Conservation (phyloP, 2,113 vertebrate species). For the Nibea coibor region DNA sequence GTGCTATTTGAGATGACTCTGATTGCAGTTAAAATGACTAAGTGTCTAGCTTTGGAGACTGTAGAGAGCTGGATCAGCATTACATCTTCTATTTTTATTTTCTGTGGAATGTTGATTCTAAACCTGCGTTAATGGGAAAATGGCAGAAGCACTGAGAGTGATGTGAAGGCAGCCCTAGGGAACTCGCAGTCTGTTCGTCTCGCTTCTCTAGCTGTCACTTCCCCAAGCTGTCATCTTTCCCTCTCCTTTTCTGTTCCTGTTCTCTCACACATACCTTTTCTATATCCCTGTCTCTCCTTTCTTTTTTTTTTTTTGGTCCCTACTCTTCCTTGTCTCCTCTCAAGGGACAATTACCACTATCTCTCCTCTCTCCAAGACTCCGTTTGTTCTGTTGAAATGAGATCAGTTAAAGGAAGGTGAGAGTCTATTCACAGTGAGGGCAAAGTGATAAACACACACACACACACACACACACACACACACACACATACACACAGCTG, state of each 20-base stretch:
- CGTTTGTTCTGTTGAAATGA: conserved; percentile 80
- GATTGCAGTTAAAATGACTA: conserved; percentile 78
- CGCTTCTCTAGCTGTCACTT: conserved; percentile 71
- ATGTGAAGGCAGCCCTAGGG: conserved; percentile 67
- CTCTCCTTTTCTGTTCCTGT: conserved; percentile 38
- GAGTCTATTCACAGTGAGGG: conserved; percentile 77
- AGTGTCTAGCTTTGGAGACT: conserved; percentile 60
- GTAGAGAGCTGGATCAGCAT: conserved; percentile 67
- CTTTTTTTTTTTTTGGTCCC: conserved; percentile 35
- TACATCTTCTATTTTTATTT: conserved; percentile 74
- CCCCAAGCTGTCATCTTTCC: conserved; percentile 68
- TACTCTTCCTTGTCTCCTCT: conserved; percentile 67
- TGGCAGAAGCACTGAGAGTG: conserved; percentile 57
- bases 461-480: conserved; percentile 29
- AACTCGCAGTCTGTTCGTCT: conserved; percentile 70
- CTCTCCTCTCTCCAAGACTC: conserved; percentile 58
- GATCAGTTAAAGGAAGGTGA: conserved; percentile 82
- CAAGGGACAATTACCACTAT: conserved; percentile 79
- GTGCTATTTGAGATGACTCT: conserved; percentile 74
- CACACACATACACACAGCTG: conserved; percentile 29
- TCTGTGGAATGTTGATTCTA: conserved; percentile 73
- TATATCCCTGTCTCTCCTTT: conserved; percentile 35
- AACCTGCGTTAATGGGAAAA: conserved; percentile 69
- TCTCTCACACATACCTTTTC: conserved; percentile 41
- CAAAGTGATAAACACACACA: conserved; percentile 72